Evolutionary conservation across 2,888 invertebrate genomes (phyloP).

Genomic region (Hydrotaea diabolus): DNA sequence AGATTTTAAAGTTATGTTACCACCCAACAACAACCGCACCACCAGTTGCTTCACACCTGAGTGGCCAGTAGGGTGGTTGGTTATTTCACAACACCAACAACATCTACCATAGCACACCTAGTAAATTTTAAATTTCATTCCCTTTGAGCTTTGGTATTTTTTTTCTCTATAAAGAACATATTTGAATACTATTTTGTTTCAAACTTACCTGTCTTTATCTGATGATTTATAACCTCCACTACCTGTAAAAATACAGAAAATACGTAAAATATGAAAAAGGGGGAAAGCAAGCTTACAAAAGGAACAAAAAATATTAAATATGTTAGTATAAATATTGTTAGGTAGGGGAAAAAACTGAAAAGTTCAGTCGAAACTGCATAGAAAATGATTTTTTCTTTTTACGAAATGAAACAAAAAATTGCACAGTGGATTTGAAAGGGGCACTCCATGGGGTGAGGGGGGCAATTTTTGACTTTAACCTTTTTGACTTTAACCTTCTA

Average conservation of each 20-base stretch:
- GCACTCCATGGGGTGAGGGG: no score
- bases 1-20: neutral
- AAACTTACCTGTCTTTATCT: constrained; percentile 89
- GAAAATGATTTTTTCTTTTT: neutral
- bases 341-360: neutral
- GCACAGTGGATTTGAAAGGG: neutral
- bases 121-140: constrained; percentile 43
- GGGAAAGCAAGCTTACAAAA: neutral
- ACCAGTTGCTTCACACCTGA: neutral
- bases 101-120: constrained; percentile 4
- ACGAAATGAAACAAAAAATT: neutral
- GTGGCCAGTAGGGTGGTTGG: no score
- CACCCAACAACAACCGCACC: neutral
- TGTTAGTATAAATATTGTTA: neutral
- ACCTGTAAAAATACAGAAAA: constrained; percentile 82
- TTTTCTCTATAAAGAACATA: neutral
- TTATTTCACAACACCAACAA: neutral
- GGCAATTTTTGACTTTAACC: no score
- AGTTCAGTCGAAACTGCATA: constrained; percentile 1
- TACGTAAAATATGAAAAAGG: no score
- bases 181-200: constrained; percentile 68
- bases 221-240: constrained; percentile 92
- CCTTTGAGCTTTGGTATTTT: neutral
- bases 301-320: neutral
- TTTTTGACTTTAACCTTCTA: no score